Evolutionary conservation across 2,797 vertebrate genomes (phyloP).

Genomic region (Myotis planiceps): DNA sequence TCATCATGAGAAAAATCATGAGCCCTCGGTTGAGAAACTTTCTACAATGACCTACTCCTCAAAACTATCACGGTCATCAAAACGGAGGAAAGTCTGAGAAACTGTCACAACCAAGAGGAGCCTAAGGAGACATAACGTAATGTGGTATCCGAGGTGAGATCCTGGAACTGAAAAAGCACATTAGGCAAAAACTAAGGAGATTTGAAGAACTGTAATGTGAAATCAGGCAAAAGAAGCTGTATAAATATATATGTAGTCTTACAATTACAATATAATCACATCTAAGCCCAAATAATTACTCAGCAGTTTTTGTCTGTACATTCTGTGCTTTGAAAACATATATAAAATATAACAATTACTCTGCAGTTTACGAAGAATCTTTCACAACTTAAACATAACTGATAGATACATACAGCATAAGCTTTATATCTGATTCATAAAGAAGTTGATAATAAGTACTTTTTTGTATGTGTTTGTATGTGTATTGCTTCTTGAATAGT

Average conservation of each 20-base stretch:
- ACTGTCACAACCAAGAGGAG: background rate
- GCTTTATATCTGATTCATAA: background rate
- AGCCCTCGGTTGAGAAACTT: background rate
- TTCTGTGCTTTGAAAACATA: background rate
- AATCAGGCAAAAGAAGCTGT: background rate
- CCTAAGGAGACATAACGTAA: background rate
- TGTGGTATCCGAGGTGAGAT: background rate
- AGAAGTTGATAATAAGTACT: background rate
- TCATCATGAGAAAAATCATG: background rate
- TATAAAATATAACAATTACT: background rate
- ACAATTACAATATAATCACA: constrained; percentile 37
- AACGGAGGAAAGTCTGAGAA: background rate
- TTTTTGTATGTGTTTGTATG: background rate
- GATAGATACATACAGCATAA: background rate
- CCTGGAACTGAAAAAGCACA: background rate
- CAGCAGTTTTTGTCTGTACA: constrained; percentile 9
- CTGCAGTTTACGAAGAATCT: background rate
- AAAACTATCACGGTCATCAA: background rate
- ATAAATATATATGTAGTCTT: background rate
- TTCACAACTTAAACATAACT: background rate
- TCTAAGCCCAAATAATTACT: constrained; percentile 9
- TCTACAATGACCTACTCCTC: background rate
- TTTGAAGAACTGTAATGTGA: background rate
- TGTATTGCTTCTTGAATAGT: background rate
- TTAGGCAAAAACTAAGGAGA: background rate